These are phyloP conservation scores for Aethes cnicana DNA, from an alignment of 2,888 invertebrate genomes.

Conservation along the genomic window DNA sequence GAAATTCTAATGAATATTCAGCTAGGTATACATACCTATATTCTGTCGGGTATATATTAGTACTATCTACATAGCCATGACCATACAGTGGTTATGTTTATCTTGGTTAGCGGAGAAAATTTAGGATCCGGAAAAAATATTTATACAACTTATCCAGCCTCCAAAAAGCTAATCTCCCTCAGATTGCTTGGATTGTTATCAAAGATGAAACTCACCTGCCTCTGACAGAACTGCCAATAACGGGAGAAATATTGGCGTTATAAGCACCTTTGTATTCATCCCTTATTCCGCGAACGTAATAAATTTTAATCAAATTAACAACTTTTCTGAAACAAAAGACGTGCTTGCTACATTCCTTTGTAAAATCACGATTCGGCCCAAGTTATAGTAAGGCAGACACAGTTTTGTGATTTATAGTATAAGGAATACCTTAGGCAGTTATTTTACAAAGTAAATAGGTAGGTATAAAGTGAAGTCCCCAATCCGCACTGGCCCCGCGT, in stretches of 20 bases:
- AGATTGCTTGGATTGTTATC: conserved; percentile 17
- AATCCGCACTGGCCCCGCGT: too few species aligned
- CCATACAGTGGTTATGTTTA: too few species aligned
- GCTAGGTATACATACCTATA: too few species aligned
- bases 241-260: conserved; percentile 39
- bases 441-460: too few species aligned
- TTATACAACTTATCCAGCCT: not conserved
- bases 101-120: too few species aligned
- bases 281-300: conserved; percentile 40
- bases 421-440: too few species aligned
- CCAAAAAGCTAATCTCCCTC: not conserved
- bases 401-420: not conserved
- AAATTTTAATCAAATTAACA: conserved; percentile 51
- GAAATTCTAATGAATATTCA: too few species aligned
- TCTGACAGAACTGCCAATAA: conserved; percentile 24
- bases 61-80: too few species aligned
- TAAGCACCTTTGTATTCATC: conserved; percentile 38
- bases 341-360: conserved; percentile 40
- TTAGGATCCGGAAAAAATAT: too few species aligned
- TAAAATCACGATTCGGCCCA: conserved; percentile 30
- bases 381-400: conserved; percentile 8
- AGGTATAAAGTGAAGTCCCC: too few species aligned
- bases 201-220: conserved; percentile 19
- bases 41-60: too few species aligned
- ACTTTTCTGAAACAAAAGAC: conserved; percentile 40